Evolutionary conservation across 2,888 invertebrate genomes (phyloP), one percentile per base, ranked within the genome.

Genomic region (Mycalesis mineus): DNA sequence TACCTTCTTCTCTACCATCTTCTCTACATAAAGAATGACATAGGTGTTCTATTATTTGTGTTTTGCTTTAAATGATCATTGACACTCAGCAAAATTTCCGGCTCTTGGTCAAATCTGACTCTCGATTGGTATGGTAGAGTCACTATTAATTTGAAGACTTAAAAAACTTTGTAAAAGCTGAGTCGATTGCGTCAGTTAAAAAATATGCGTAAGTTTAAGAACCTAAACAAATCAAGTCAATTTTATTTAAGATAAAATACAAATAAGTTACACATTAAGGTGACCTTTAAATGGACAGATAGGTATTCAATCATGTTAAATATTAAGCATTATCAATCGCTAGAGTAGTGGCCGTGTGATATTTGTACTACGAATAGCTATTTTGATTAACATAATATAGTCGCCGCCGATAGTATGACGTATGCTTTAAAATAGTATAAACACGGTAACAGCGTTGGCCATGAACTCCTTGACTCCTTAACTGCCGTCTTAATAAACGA

Each of bases 381-480:
- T 78, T 75, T 74, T 59, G 15, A 61, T 51, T 70, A 74, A 51
- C 51, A 51, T 77, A 75, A 73, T 68, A 57, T 66, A 31, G 29
- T 29, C n/a, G 45, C 29, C 60, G 60, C 63, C 40, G 17, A 70
- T 65, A 70, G 57, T 58, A 56, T 63, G 76, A 78, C 76, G 74
- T 74, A 75, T 69, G 66, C 71, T 60, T 51, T 53, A 29, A 31
- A 57, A 58, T 49, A 68, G 36, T 36, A 39, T 54, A 60, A 57
- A 57, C 45, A 57, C 36, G 41, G 40, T 51, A 44, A 53, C 44
- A 68, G 54, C 57, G 63, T 22, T 75, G 82, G 65, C 86, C 84
- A 68, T 85, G 84, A 86, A 80, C 84, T 70, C 70, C 4, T 33
- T 64, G 74, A 74, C 76, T 79, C 77, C 75, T 71, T 74, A 72